These are phyloP conservation scores for Pygmarrhopalites habei DNA, from an alignment of 1,140 invertebrate genomes.

Conservation along the genomic window DNA sequence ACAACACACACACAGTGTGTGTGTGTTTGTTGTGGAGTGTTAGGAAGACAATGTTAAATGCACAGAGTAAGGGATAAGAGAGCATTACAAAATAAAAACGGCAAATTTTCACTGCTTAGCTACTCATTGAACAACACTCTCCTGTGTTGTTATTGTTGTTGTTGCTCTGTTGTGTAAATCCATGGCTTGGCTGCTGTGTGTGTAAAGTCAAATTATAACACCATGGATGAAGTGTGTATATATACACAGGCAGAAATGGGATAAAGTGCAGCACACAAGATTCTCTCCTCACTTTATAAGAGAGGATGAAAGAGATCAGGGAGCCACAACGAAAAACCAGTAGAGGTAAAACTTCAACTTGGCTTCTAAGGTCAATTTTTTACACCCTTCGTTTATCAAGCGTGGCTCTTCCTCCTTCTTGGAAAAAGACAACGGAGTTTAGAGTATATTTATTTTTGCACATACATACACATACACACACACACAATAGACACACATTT, in stretches of 20 bases:
- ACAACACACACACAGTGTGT: not conserved
- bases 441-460: not conserved
- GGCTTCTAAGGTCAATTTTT: constrained; percentile 4
- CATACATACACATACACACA: not conserved
- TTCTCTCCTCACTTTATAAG: no score
- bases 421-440: not conserved
- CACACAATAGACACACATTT: no score
- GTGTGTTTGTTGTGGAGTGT: not conserved
- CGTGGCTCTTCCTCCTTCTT: not conserved
- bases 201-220: not conserved
- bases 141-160: no score
- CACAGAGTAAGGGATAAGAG: not conserved
- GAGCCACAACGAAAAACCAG: not conserved
- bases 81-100: not conserved
- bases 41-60: not conserved
- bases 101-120: not conserved
- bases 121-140: no score
- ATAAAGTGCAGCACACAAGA: not conserved
- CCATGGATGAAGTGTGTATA: not conserved
- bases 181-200: not conserved
- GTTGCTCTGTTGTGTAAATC: no score
- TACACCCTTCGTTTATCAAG: constrained; percentile 4
- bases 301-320: not conserved
- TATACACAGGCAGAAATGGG: not conserved
- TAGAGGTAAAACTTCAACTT: not conserved